Conservation (phyloP, 30 jellyfish, hydroid and myxozoan species). For the Chrysaora quinquecirrha region DNA sequence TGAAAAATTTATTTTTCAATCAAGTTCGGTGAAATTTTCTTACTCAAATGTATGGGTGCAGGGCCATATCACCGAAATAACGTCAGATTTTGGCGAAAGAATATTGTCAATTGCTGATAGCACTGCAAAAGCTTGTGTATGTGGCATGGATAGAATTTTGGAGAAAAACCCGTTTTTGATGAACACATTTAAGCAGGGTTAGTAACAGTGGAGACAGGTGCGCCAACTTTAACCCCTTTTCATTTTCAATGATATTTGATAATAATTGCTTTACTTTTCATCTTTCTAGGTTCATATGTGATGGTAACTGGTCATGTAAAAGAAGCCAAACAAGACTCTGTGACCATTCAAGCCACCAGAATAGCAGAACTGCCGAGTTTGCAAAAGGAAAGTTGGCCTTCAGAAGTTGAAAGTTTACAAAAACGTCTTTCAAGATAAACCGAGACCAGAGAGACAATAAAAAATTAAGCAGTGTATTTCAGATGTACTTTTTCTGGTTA, state of each 20-base stretch:
- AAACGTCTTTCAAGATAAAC: not conserved
- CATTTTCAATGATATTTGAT: too few species aligned
- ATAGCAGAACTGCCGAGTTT: slow-evolving; percentile 11
- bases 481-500: too few species aligned
- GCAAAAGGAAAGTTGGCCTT: not conserved
- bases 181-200: not conserved
- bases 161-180: not conserved
- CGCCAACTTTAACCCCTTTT: too few species aligned
- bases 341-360: slow-evolving; percentile 9
- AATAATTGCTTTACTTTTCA: not conserved
- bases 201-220: too few species aligned
- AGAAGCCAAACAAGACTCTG: not conserved
- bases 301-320: slow-evolving; percentile 20
- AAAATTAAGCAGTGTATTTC: too few species aligned
- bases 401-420: slow-evolving; percentile 26
- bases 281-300: not conserved
- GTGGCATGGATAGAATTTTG: slow-evolving; percentile 18
- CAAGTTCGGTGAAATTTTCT: not conserved
- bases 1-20: not conserved
- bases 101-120: slow-evolving; percentile 21
- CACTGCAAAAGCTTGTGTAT: slow-evolving; percentile 22
- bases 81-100: not conserved
- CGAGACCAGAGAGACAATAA: too few species aligned
- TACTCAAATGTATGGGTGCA: slow-evolving; percentile 60
- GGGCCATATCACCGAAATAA: slow-evolving; percentile 15